Conservation (phyloP, 2,113 vertebrate species). For the cat (Felis catus) region DNA sequence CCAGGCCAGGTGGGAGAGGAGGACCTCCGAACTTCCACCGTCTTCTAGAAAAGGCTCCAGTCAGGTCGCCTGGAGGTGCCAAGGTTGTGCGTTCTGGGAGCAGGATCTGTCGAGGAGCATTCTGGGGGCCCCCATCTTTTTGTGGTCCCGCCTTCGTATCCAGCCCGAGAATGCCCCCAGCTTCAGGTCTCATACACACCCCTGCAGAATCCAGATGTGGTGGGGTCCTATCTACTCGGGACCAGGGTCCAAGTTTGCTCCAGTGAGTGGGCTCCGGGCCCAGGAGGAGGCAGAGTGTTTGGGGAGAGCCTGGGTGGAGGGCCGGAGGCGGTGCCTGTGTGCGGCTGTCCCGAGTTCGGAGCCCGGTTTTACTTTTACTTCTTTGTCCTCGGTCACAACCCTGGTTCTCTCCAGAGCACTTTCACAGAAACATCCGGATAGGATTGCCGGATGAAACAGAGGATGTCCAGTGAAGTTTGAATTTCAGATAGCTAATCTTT, state of each 20-base stretch:
- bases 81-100: background rate
- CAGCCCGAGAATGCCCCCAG: background rate
- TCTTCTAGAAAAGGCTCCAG: background rate
- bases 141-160: too few species aligned
- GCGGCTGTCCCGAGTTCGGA: background rate
- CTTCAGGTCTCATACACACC: fast-evolving
- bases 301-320: background rate
- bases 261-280: background rate
- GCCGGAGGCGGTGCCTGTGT: background rate
- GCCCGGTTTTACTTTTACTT: background rate
- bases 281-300: too few species aligned
- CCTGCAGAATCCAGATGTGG: background rate
- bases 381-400: background rate
- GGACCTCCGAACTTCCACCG: background rate
- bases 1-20: background rate
- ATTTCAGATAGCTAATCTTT: conserved; percentile 22
- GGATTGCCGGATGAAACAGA: background rate
- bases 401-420: background rate
- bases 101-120: background rate
- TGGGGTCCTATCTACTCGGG: background rate
- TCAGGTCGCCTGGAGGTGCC: too few species aligned
- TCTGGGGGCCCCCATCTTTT: background rate
- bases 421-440: background rate
- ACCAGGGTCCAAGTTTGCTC: background rate
- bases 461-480: background rate